A percentile compares a stretch with the other conserved stretches of the same genome.
Conservation (phyloP, 1,140 invertebrate genomes). For the Brachionus asplanchnoidis region DNA sequence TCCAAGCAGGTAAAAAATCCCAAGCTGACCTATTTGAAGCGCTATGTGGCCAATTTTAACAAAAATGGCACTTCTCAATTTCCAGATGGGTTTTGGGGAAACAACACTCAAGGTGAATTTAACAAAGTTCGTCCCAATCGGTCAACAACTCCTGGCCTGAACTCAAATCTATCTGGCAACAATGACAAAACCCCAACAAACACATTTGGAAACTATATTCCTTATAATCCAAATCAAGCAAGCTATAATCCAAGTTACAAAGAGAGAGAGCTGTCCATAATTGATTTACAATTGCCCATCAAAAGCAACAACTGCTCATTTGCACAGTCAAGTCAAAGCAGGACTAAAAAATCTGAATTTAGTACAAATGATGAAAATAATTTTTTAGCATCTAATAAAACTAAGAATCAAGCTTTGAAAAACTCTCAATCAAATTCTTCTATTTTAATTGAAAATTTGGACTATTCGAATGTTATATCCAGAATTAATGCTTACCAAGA, state of each 20-base stretch:
- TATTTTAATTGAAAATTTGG: not conserved
- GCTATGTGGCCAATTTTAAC: conserved; percentile 14
- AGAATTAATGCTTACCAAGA: not conserved
- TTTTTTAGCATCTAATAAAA: not conserved
- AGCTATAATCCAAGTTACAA: not conserved
- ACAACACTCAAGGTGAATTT: not conserved
- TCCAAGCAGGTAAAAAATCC: not conserved
- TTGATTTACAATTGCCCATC: conserved; percentile 24
- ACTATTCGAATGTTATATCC: not conserved
- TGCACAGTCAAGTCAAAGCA: not conserved
- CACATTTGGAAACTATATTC: conserved; percentile 12
- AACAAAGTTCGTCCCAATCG: not conserved
- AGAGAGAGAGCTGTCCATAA: not conserved
- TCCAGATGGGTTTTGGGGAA: not conserved
- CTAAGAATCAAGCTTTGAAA: not conserved
- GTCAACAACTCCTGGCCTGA: not conserved
- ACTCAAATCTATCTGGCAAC: not conserved
- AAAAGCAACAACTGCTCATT: not conserved
- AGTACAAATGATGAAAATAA: not conserved
- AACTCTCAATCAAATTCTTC: not conserved
- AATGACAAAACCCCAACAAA: not conserved
- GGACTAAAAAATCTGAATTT: not conserved
- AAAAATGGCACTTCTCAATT: conserved; percentile 21
- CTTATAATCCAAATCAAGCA: conserved; percentile 24
- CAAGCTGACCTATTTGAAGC: conserved; percentile 33